Evolutionary conservation across 92 coral and sea anemone species (phyloP), one percentile per base, ranked within the genome.

Genomic region (Micromussa lordhowensis): DNA sequence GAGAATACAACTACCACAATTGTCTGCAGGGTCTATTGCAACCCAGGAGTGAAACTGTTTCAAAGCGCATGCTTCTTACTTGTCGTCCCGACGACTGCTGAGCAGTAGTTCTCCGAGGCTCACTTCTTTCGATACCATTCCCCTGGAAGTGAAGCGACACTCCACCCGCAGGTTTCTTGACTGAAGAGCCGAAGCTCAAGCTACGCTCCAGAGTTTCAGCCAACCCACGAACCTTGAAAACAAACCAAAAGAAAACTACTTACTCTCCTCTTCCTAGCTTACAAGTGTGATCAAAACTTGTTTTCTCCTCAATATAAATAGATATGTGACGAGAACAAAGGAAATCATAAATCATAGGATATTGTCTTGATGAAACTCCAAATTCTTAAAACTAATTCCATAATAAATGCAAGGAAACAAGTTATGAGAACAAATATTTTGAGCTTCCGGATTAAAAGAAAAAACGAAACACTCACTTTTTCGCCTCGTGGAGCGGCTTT

Each of bases 151-250:
- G 96, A 51, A 97, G 86, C 26, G 99, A 95, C 17, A 97, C 98
- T 12, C 95, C 98, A 18, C 99, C 99, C 2, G 92, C 96, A 13
- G 99, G 99, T 70, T 97, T 97, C 90, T 92, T 94, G 24, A 85
- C 88, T 29, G 91, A 85, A 24, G 90, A 83, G 28, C 92, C 85
- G 38, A 90, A 55, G 89, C 88, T 95, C 72, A 97, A 92, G 88
- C 93, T 97, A 72, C 94, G 86, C 75, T 97, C 98, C 72, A 97
- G 85, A 49, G 98, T 73, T 1, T 90, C 94, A 30, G 98, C 87
- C 74, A 92, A 78, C 54, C 93, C 98, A 28, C 93, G 97, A 49
- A 97, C 98, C 99, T 97, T 48, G 13, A 38, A 72, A 80, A 54
- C 19, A 40, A 4, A 5, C 21, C 10, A 66, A 64, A 6, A 26